These are phyloP conservation scores for Serilophus lunatus DNA, from an alignment of 2,113 vertebrate genomes.

Conservation along the genomic window DNA sequence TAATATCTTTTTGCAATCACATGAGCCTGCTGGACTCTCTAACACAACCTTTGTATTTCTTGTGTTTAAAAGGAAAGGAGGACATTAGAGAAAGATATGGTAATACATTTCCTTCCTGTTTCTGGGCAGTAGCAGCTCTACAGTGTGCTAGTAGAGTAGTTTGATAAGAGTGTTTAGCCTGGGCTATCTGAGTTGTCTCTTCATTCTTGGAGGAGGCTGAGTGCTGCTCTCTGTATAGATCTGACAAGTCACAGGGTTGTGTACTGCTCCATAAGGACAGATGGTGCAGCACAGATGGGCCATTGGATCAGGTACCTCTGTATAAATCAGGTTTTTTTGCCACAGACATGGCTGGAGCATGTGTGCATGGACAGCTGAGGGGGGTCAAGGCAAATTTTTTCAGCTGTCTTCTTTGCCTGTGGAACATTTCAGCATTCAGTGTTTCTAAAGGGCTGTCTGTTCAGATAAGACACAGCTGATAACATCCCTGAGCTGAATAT, in stretches of 20 bases:
- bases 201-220: neutral
- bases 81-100: neutral
- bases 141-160: neutral
- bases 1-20: neutral
- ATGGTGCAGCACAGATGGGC: neutral
- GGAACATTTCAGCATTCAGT: neutral
- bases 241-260: neutral
- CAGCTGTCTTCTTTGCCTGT: neutral
- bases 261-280: neutral
- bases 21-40: neutral
- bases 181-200: neutral
- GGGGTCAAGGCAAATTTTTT: neutral
- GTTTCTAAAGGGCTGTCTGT: neutral
- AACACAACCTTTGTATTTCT: neutral
- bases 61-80: neutral
- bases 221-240: fast-evolving
- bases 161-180: neutral
- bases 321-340: neutral
- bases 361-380: neutral
- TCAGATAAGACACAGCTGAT: neutral
- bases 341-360: neutral
- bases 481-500: neutral
- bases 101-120: slow-evolving; percentile 4
- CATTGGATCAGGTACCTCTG: neutral
- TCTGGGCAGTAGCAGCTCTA: neutral